Percentiles rank a stretch among this genome's conserved stretches.
Evolutionary conservation across 2,888 invertebrate species (phyloP).

Genomic region (Ganaspis brasiliensis): DNA sequence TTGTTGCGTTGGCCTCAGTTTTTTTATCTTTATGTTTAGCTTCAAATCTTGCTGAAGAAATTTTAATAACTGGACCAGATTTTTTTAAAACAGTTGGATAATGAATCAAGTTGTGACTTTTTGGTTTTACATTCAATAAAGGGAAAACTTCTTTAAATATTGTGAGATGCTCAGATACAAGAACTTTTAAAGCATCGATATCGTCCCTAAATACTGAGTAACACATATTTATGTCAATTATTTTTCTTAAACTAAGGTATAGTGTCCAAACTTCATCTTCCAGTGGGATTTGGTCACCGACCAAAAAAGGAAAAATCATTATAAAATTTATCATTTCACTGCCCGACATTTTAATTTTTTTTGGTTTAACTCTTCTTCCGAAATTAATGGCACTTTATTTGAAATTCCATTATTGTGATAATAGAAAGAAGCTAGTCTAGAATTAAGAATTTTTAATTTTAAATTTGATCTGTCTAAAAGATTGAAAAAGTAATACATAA

Average conservation of each 20-base stretch:
- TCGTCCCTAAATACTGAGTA: constrained; percentile 11
- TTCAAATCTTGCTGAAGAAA: constrained; percentile 45
- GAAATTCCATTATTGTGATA: constrained; percentile 28
- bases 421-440: constrained; percentile 45
- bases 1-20: constrained; percentile 29
- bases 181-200: constrained; percentile 17
- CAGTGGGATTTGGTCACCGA: constrained; percentile 46
- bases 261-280: constrained; percentile 47
- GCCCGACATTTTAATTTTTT: constrained; percentile 50
- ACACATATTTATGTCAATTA: constrained; percentile 41
- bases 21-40: constrained; percentile 43
- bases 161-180: constrained; percentile 43
- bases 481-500: constrained; percentile 32
- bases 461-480: neutral
- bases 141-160: constrained; percentile 44
- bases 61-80: constrained; percentile 38
- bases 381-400: constrained; percentile 49
- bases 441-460: constrained; percentile 44
- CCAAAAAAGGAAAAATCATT: constrained; percentile 49
- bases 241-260: constrained; percentile 48
- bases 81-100: constrained; percentile 21
- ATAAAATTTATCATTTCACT: constrained; percentile 55
- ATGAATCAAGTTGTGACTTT: constrained; percentile 48
- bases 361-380: constrained; percentile 39
- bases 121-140: constrained; percentile 43